Evolutionary conservation across 2,888 invertebrate species (phyloP).

Genomic region (Sialis fuliginosa): DNA sequence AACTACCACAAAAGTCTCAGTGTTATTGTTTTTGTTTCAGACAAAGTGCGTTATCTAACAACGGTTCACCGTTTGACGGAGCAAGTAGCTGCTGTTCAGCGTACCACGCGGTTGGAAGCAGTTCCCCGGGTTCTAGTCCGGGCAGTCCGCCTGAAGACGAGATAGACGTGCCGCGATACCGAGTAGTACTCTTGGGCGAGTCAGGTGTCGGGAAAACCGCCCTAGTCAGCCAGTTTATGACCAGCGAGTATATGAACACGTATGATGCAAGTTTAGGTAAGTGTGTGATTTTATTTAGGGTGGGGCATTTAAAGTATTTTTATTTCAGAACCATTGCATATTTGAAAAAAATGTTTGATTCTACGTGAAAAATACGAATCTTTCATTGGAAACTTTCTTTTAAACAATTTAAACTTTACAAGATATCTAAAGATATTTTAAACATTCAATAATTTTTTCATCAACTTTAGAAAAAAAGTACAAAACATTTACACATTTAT

Average conservation of each 20-base stretch:
- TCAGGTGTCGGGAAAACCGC: slow-evolving; percentile 84
- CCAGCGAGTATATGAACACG: slow-evolving; percentile 88
- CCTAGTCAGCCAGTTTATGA: slow-evolving; percentile 84
- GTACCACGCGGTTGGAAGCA: slow-evolving; percentile 60
- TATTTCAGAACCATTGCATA: no score
- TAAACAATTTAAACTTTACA: no score
- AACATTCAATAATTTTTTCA: no score
- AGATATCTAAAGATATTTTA: no score
- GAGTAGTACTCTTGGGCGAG: slow-evolving; percentile 70
- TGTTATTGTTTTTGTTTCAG: slow-evolving; percentile 24
- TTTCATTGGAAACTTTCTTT: no score
- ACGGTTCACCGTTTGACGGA: slow-evolving; percentile 71
- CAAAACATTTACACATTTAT: no score
- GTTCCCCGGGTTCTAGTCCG: slow-evolving; percentile 44
- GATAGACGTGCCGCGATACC: slow-evolving; percentile 52
- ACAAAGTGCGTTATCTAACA: slow-evolving; percentile 47
- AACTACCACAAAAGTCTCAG: no score
- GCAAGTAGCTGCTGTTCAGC: slow-evolving; percentile 66
- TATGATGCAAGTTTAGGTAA: slow-evolving; percentile 82
- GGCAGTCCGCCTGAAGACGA: slow-evolving; percentile 35
- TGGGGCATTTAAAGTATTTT: no score
- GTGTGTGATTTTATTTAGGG: slow-evolving; percentile 18
- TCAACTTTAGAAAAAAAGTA: no score
- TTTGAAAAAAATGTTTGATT: no score
- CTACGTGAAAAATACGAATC: no score